Conservation (phyloP, 2,113 vertebrate genomes). For the Silurus meridionalis region DNA sequence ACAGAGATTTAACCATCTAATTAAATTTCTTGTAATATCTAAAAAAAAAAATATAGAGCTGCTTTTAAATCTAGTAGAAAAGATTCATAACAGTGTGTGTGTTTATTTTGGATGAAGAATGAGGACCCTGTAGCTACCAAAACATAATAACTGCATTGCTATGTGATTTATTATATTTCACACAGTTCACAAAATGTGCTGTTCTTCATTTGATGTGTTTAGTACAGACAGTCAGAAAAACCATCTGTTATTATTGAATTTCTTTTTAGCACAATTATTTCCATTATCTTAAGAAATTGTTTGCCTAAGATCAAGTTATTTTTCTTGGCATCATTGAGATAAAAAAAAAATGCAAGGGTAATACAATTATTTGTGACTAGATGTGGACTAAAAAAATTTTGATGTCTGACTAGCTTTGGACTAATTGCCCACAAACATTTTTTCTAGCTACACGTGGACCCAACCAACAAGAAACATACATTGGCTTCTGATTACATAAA, state of each 20-base stretch:
- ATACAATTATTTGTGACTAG: background rate
- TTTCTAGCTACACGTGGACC: no score
- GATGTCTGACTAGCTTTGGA: background rate
- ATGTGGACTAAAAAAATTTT: background rate
- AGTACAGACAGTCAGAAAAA: conserved; percentile 18
- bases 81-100: conserved; percentile 1
- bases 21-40: background rate
- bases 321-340: background rate
- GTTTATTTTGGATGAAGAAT: conserved; percentile 8
- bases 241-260: conserved; percentile 26
- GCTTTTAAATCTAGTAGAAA: background rate
- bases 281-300: conserved; percentile 13
- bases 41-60: background rate
- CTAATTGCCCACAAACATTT: background rate
- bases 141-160: conserved; percentile 16
- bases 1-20: background rate
- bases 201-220: conserved; percentile 24
- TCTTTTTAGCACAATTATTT: conserved; percentile 1
- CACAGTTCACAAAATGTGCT: conserved; percentile 25
- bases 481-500: background rate
- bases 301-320: background rate
- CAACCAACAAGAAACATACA: background rate
- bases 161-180: conserved; percentile 31
- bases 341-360: background rate
- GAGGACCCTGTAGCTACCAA: conserved; percentile 20